Evolutionary conservation across 2,888 invertebrate species (phyloP).

Genomic region (Molanna angustata): DNA sequence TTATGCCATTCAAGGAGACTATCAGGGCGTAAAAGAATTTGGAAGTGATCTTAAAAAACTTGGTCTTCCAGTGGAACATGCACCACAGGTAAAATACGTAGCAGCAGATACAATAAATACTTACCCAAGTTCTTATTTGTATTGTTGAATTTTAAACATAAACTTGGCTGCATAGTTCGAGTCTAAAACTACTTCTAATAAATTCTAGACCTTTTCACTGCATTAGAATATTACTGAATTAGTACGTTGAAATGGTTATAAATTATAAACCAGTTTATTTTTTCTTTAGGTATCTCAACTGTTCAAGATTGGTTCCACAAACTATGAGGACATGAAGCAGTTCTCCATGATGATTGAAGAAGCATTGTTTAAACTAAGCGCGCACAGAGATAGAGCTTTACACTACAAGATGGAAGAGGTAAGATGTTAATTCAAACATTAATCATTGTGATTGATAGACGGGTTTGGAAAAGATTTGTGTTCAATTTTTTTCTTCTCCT

Average conservation of each 20-base stretch:
- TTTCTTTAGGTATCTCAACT: constrained; percentile 82
- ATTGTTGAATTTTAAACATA: no score
- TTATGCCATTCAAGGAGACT: constrained; percentile 90
- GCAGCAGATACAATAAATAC: no score
- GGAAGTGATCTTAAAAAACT: constrained; percentile 90
- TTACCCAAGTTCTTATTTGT: no score
- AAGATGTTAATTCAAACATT: constrained; percentile 3
- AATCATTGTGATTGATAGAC: no score
- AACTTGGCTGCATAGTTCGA: no score
- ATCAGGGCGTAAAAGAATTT: constrained; percentile 90
- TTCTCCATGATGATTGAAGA: constrained; percentile 93
- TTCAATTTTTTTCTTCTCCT: no score
- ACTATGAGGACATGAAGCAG: constrained; percentile 85
- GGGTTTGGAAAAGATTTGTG: no score
- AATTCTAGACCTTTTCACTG: no score
- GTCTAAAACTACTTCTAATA: no score
- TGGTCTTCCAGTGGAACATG: constrained; percentile 94
- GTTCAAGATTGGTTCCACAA: constrained; percentile 90
- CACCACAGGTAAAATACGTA: constrained; percentile 81
- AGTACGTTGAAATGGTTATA: no score
- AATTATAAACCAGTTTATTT: no score
- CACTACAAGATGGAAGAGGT: constrained; percentile 93
- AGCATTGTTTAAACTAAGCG: constrained; percentile 79
- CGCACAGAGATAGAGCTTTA: constrained; percentile 84
- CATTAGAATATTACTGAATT: no score